Conservation (phyloP, 2,888 invertebrate genomes). For the Chymomyza procnemis region DNA sequence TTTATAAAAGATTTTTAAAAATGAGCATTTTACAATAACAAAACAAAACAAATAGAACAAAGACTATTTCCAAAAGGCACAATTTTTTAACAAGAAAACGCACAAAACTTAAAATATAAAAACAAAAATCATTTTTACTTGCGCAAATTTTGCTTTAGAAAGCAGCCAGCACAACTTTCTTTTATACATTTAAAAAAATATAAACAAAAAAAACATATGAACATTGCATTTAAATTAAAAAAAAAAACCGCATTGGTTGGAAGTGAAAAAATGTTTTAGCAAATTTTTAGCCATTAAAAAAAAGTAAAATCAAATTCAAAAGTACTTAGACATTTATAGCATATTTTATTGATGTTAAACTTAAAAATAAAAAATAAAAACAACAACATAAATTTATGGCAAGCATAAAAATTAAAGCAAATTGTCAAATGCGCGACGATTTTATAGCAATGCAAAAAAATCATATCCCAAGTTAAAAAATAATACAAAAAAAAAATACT, state of each 20-base stretch:
- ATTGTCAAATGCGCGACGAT: constrained; percentile 16
- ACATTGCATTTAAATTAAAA: constrained; percentile 64
- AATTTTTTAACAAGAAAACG: constrained; percentile 49
- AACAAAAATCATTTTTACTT: constrained; percentile 42
- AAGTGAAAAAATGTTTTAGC: constrained; percentile 57
- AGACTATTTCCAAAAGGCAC: constrained; percentile 60
- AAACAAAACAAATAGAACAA: constrained; percentile 40
- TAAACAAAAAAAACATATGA: constrained; percentile 23
- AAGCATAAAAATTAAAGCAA: constrained; percentile 20
- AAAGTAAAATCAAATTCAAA: constrained; percentile 25
- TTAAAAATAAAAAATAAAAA: constrained; percentile 14
- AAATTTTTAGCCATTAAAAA: constrained; percentile 47
- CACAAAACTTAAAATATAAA: constrained; percentile 54
- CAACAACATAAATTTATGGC: constrained; percentile 6
- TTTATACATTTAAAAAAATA: constrained; percentile 44
- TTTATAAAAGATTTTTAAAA: constrained; percentile 25
- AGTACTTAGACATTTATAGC: constrained; percentile 39
- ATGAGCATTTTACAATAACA: constrained; percentile 26
- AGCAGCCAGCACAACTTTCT: constrained; percentile 37
- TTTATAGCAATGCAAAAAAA: constrained; percentile 54
- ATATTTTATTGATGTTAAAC: constrained; percentile 65
- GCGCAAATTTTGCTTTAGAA: constrained; percentile 14
- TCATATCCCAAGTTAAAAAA: constrained; percentile 60
- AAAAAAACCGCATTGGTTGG: constrained; percentile 18
- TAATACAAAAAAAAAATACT: not conserved